Conservation (phyloP, 2,113 vertebrate genomes). For the Coptodon bakossiorum region DNA sequence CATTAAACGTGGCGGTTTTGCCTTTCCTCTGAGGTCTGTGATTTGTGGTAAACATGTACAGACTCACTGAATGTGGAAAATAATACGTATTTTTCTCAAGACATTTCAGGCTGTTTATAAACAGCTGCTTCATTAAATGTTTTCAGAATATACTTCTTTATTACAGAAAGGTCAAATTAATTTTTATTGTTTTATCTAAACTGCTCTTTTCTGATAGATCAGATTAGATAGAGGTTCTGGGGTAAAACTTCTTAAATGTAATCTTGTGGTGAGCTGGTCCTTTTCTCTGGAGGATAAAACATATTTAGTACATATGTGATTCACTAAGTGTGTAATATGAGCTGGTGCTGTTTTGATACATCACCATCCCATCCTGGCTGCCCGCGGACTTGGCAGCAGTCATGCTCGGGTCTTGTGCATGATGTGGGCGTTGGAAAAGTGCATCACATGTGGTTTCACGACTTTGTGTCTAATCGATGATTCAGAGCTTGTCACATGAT, state of each 20-base stretch:
- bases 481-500: conserved; percentile 36
- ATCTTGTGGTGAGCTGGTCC: neutral
- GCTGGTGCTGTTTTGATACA: accelerated
- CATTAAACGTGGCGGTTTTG: neutral
- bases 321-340: neutral
- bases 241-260: neutral
- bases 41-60: neutral
- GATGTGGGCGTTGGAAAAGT: conserved; percentile 1
- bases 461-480: conserved; percentile 30
- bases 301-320: neutral
- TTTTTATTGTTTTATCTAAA: neutral
- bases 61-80: neutral
- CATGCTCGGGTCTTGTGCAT: neutral
- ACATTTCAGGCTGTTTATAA: neutral
- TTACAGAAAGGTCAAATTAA: accelerated
- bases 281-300: neutral
- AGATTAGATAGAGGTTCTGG: neutral
- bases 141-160: neutral
- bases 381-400: neutral
- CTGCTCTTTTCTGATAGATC: neutral
- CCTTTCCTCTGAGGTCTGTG: neutral
- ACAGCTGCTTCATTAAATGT: neutral
- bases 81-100: neutral
- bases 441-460: conserved; percentile 17
- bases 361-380: neutral